These are phyloP conservation scores for Acanthosoma haemorrhoidale DNA, from an alignment of 2,888 invertebrate genomes.

Conservation along the genomic window DNA sequence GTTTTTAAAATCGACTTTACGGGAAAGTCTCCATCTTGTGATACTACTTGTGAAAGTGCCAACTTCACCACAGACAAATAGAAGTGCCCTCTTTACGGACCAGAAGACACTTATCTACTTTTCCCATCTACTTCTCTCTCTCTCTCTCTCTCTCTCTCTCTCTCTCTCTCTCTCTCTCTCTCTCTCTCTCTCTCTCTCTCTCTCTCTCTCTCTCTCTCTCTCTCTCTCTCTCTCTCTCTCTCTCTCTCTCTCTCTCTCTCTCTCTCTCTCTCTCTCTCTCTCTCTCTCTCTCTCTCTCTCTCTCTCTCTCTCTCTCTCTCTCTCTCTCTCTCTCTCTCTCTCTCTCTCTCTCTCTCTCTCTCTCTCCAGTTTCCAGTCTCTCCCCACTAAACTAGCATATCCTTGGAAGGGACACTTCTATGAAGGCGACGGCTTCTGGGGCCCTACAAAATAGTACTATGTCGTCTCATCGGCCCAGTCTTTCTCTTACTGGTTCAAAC, in stretches of 20 bases:
- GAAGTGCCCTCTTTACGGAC: no score
- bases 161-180: background rate
- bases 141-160: background rate
- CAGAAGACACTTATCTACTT: no score
- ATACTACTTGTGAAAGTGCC: no score
- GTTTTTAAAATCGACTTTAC: no score
- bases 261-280: background rate
- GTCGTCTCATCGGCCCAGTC: background rate
- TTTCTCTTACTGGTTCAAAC: constrained; percentile 1
- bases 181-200: background rate
- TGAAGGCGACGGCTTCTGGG: background rate
- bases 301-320: background rate
- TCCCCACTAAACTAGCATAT: no score
- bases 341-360: background rate
- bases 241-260: background rate
- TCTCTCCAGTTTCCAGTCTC: no score
- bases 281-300: background rate
- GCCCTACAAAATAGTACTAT: background rate
- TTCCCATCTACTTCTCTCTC: no score
- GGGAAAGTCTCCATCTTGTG: no score
- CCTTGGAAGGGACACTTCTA: no score
- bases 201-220: background rate
- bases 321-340: constrained; percentile 2
- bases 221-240: background rate
- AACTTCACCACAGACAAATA: no score